Conservation (phyloP, 2,888 invertebrate genomes). For the Acutogordius australiensis region DNA sequence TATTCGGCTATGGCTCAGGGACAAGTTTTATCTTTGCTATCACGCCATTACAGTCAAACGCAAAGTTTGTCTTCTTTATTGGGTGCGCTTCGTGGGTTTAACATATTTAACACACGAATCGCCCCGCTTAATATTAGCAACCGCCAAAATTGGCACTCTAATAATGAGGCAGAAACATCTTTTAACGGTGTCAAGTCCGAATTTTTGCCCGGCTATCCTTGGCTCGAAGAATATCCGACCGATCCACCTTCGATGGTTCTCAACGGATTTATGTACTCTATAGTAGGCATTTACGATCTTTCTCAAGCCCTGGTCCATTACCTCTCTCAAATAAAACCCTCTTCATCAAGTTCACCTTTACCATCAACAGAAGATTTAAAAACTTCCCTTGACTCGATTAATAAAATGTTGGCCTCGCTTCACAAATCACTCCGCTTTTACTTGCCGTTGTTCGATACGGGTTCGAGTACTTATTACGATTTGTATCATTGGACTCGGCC, state of each 20-base stretch:
- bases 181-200: conserved; percentile 26
- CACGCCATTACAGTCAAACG: conserved; percentile 56
- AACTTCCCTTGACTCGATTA: neutral
- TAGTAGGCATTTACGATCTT: conserved; percentile 35
- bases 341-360: too few species aligned
- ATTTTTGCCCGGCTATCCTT: conserved; percentile 53
- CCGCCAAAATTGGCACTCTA: too few species aligned
- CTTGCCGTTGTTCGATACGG: conserved; percentile 66
- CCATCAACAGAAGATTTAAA: too few species aligned
- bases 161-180: conserved; percentile 15
- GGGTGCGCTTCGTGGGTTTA: conserved; percentile 48
- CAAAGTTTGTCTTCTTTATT: conserved; percentile 39
- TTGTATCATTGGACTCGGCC: conserved; percentile 62
- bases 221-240: conserved; percentile 98
- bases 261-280: conserved; percentile 88
- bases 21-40: conserved; percentile 60
- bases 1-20: conserved; percentile 96
- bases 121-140: too few species aligned
- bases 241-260: conserved; percentile 70
- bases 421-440: conserved; percentile 56
- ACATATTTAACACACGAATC: conserved; percentile 43
- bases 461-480: conserved; percentile 79
- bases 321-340: too few species aligned
- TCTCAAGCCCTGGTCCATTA: neutral
- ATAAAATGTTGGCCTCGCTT: conserved; percentile 42